These are phyloP conservation scores for Archivesica marissinica DNA, from an alignment of 1,140 invertebrate species.

Conservation along the genomic window DNA sequence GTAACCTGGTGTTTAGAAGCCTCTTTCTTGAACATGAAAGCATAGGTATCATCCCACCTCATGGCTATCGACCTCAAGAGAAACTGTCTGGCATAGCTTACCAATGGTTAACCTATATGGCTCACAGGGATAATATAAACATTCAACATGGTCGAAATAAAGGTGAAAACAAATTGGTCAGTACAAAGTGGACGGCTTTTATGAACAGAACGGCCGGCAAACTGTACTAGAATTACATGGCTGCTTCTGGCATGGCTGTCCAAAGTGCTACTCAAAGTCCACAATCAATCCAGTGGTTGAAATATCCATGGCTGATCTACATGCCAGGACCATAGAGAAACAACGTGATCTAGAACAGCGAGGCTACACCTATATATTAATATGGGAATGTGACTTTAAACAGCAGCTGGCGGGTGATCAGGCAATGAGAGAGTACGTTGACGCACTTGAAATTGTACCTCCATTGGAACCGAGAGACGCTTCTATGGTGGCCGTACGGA, in stretches of 20 bases:
- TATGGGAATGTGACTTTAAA: conserved; percentile 44
- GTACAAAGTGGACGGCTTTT: conserved; percentile 52
- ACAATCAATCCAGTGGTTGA: not conserved
- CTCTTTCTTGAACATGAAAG: too few relatives aligned
- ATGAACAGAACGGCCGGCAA: not conserved
- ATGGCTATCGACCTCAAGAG: too few relatives aligned
- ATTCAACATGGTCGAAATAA: conserved; percentile 52
- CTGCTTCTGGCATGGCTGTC: conserved; percentile 67
- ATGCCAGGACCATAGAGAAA: conserved; percentile 5
- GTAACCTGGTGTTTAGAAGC: not conserved
- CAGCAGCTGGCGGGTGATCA: not conserved
- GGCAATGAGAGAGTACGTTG: conserved; percentile 16
- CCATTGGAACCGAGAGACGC: conserved; percentile 36
- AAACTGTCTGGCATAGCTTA: too few relatives aligned
- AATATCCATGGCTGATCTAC: conserved; percentile 51
- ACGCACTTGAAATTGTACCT: conserved; percentile 8
- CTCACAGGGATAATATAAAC: not conserved
- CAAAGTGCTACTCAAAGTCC: conserved; percentile 49
- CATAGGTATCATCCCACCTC: too few relatives aligned
- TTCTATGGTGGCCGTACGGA: conserved; percentile 24
- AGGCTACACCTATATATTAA: not conserved
- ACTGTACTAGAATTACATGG: conserved; percentile 59
- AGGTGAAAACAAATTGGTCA: conserved; percentile 22
- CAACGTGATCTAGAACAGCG: conserved; percentile 18
- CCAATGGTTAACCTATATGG: not conserved